Evolutionary conservation across 2,113 vertebrate genomes (phyloP), one percentile per base, ranked within the genome.

Genomic region (Odontophorus gujanensis): DNA sequence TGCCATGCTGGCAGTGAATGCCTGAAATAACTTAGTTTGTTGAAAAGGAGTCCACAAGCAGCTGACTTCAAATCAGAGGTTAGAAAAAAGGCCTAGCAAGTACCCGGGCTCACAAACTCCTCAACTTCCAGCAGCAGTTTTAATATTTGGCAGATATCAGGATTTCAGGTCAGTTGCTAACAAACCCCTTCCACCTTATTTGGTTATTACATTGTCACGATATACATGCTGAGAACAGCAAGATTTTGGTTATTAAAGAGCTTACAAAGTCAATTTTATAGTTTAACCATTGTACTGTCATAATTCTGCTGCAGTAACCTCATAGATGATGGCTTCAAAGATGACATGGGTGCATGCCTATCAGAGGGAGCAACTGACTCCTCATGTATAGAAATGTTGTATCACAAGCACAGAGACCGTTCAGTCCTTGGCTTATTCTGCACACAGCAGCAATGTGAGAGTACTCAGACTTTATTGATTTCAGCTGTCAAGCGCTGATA

Each of bases 61-160:
- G 9, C 14, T 66, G 62, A 47, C 1, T 67, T 78, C 47, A 91
- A 85, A 58, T 1, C 14, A 75, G 85, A 79, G 26, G 5, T 76
- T 36, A 72, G 11, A 4, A 88, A 55, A n/a, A 8, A 38, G 36
- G 9, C 2, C 7, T n/a, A 65, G 72, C 0, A 0, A 65, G 20
- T 34, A 47, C 0, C 0, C 25, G 38, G 45, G 47, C 17, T 90
- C 34, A 67, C 65, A 90, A 55, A 42, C 45, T 36, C 19, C 38
- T 72, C 77, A 71, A 7, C 11, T 40, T 51, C 11, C 51, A 26
- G 15, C 59, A 17, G 28, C 25, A 36, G 55, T 93, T 66, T 50
- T 63, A 74, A 32, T 26, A 58, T 20, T 81, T 42, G 47, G n/a
- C 36, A 38, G 26, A 2, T 25, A 28, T 6, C 16, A 57, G 13